Conservation (phyloP, 2,113 vertebrate genomes). For the Rhabdornis inornatus region DNA sequence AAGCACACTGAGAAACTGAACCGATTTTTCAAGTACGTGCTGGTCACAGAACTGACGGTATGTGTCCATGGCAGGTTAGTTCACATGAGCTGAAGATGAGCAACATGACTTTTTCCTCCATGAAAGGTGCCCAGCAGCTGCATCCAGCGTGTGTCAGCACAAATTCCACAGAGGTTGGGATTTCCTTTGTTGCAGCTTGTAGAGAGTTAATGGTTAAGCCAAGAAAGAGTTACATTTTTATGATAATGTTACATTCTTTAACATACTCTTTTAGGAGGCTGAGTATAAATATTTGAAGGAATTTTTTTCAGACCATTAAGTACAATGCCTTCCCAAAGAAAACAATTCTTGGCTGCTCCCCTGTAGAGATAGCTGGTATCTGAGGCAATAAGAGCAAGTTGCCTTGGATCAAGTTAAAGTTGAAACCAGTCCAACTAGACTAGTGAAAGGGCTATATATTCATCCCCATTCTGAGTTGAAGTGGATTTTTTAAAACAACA, state of each 20-base stretch:
- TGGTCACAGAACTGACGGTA: background rate
- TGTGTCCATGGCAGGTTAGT: rapidly evolving
- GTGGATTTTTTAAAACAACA: background rate
- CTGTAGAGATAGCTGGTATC: background rate
- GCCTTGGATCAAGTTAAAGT: background rate
- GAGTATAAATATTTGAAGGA: background rate
- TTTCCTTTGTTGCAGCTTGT: background rate
- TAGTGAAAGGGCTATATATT: background rate
- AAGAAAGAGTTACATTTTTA: background rate
- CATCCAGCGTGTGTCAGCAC: background rate
- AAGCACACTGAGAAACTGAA: background rate
- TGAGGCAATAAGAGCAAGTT: background rate
- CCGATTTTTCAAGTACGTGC: background rate
- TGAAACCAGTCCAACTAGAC: background rate
- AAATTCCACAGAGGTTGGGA: background rate
- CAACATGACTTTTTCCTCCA: background rate
- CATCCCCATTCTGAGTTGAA: background rate
- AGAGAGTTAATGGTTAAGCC: background rate
- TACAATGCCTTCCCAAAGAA: background rate
- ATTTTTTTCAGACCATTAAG: background rate
- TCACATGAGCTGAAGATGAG: background rate
- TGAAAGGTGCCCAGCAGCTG: background rate
- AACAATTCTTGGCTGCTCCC: background rate
- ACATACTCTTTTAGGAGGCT: background rate
- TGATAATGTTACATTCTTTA: background rate